phyloP scores from a whole-genome alignment of 2,797 vertebrate species.

The Coregonus ussuriensis region DNA sequence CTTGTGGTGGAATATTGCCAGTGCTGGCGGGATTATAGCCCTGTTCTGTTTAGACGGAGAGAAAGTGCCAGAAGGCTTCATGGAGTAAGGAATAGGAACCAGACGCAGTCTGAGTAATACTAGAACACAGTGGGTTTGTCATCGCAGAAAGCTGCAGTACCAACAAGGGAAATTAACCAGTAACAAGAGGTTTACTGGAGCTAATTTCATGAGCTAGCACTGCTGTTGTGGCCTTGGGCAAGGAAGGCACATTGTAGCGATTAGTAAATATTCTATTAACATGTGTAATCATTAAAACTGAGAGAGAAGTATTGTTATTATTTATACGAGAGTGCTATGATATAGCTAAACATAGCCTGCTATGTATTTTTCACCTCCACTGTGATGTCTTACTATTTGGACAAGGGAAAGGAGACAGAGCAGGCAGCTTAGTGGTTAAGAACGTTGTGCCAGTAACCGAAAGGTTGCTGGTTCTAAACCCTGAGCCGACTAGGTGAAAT shows the following conservation, averaged over 20 bases:
- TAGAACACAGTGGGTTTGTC: conserved; percentile 7
- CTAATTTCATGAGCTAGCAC: neutral
- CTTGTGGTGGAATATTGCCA: conserved; percentile 56
- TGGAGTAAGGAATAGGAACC: conserved; percentile 8
- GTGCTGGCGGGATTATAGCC: conserved; percentile 31
- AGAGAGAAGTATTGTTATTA: too few species aligned
- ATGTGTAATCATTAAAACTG: too few species aligned
- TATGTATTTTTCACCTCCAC: too few species aligned
- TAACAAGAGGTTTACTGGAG: neutral
- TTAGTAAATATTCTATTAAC: too few species aligned
- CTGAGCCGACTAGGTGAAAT: too few species aligned
- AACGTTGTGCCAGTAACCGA: too few species aligned
- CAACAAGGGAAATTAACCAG: neutral
- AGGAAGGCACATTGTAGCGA: conserved; percentile 17
- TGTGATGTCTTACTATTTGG: conserved; percentile 28
- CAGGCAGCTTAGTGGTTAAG: too few species aligned
- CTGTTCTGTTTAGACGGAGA: conserved; percentile 36
- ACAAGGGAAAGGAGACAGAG: conserved; percentile 44
- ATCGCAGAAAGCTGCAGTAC: neutral
- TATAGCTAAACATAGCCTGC: too few species aligned
- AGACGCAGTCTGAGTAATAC: conserved; percentile 10
- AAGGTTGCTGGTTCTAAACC: too few species aligned
- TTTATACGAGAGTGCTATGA: too few species aligned
- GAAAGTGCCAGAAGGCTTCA: conserved; percentile 39
- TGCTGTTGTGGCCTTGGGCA: conserved; percentile 8